A percentile compares a stretch with the other conserved stretches of the same genome.
Conservation (phyloP, 2,797 vertebrate genomes). For the Avahi laniger region DNA sequence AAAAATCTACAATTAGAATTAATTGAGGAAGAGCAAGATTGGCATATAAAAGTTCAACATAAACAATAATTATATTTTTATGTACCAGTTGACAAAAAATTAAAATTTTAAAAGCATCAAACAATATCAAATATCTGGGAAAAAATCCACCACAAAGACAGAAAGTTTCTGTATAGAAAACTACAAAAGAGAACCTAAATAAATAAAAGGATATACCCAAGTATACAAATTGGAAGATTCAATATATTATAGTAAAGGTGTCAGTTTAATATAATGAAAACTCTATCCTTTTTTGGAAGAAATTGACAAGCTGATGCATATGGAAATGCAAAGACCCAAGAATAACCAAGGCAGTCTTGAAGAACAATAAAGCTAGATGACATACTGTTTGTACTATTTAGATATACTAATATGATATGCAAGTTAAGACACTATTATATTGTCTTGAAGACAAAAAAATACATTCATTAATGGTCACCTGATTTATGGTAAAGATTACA, state of each 20-base stretch:
- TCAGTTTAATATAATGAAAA: background rate
- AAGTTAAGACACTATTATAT: background rate
- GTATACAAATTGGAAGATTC: background rate
- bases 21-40: background rate
- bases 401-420: background rate
- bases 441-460: background rate
- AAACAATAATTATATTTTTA: constrained; percentile 18
- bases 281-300: background rate
- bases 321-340: background rate
- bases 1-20: background rate
- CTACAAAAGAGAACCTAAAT: background rate
- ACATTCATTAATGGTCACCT: background rate
- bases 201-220: background rate
- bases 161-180: background rate
- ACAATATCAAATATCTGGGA: background rate
- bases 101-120: background rate
- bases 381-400: background rate
- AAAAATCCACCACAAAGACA: background rate
- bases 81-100: background rate
- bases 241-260: background rate
- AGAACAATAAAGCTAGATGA: background rate
- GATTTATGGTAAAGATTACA: background rate
- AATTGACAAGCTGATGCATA: background rate
- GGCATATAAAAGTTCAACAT: background rate
- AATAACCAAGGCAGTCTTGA: background rate